Evolutionary conservation across 1,140 invertebrate genomes (phyloP).

Genomic region (Temnothorax longispinosus): DNA sequence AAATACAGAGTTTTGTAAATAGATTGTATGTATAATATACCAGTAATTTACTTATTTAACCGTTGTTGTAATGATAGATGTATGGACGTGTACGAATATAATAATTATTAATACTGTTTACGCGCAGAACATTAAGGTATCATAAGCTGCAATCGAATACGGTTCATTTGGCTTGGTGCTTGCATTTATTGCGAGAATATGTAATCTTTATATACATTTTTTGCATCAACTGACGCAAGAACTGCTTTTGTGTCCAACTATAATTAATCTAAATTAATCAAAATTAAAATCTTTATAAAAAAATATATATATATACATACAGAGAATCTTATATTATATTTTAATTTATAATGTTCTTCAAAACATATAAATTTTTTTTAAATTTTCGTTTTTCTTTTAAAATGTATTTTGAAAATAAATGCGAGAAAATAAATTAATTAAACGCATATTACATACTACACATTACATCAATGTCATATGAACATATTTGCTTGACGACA

Average conservation of each 20-base stretch:
- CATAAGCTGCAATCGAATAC: neutral
- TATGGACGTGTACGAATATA: neutral
- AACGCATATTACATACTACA: neutral
- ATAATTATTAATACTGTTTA: slow-evolving; percentile 9
- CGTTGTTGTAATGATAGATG: neutral
- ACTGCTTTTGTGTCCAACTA: neutral
- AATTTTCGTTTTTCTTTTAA: neutral
- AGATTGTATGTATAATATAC: neutral
- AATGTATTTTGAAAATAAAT: neutral
- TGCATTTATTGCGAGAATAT: neutral
- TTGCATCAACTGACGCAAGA: neutral
- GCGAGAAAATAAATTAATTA: neutral
- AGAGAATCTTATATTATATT: neutral
- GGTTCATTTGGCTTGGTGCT: neutral
- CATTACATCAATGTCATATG: neutral
- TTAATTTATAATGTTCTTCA: neutral
- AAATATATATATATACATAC: neutral
- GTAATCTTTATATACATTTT: neutral
- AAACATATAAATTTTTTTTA: neutral
- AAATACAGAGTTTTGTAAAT: neutral
- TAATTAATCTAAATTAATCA: neutral
- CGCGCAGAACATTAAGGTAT: neutral
- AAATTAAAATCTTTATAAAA: neutral
- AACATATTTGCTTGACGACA: neutral
- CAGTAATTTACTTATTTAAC: neutral